Evolutionary conservation across 2,113 vertebrate species (phyloP).

Genomic region (Corvus moneduloides): DNA sequence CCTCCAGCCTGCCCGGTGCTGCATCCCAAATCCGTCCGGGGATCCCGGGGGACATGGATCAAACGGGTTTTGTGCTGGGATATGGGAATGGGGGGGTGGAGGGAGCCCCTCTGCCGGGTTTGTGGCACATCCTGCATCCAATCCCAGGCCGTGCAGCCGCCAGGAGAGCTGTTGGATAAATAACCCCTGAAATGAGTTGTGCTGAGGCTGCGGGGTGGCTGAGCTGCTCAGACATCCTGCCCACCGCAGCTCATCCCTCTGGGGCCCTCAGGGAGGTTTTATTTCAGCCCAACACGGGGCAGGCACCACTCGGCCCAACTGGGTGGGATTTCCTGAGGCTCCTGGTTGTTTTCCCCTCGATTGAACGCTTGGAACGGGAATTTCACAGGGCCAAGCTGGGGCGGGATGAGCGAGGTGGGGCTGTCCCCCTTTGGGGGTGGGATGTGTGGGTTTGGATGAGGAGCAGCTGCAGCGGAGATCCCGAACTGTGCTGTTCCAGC

Average conservation of each 20-base stretch:
- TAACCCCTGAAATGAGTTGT: neutral
- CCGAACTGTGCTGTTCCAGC: neutral
- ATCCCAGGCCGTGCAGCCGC: rapidly evolving
- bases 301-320: neutral
- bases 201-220: neutral
- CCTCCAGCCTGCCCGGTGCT: neutral
- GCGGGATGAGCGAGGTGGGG: neutral
- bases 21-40: neutral
- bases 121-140: no score
- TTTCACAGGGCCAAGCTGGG: neutral
- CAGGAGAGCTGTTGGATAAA: neutral
- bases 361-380: neutral
- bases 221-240: neutral
- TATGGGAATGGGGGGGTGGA: neutral
- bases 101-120: neutral
- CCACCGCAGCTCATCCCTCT: neutral
- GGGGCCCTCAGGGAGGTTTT: neutral
- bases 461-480: neutral
- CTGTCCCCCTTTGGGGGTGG: neutral
- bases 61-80: neutral
- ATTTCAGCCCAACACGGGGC: neutral
- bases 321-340: neutral
- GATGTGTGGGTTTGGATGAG: neutral
- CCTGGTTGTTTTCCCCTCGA: neutral
- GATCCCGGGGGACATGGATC: neutral